A percentile compares a stretch with the other conserved stretches of the same genome.
Evolutionary conservation across 2,888 invertebrate genomes (phyloP).

Genomic region (Mimas tiliae): DNA sequence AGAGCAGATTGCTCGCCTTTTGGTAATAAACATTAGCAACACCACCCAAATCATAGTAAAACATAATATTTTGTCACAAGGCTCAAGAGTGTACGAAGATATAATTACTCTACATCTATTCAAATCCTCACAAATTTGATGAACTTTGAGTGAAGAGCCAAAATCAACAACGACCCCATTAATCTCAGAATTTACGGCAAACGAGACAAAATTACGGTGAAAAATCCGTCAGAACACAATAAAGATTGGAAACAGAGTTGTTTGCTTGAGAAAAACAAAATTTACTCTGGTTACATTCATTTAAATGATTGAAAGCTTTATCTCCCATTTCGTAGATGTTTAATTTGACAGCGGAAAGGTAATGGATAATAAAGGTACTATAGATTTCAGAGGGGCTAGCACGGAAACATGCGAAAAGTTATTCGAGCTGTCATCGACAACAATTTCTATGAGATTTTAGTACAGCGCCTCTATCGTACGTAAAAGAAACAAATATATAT

Average conservation of each 20-base stretch:
- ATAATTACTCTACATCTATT: background rate
- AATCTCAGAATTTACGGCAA: constrained; percentile 1
- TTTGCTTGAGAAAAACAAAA: background rate
- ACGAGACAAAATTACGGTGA: constrained; percentile 7
- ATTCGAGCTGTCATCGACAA: no score
- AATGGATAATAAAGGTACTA: constrained; percentile 6
- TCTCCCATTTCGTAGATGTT: constrained; percentile 4
- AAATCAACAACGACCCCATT: constrained; percentile 9
- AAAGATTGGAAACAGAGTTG: constrained; percentile 11
- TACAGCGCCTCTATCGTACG: no score
- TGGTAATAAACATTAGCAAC: no score
- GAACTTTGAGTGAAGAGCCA: background rate
- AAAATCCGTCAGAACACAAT: constrained; percentile 17
- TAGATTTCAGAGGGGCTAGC: no score
- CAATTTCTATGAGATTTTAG: no score
- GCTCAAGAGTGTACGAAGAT: no score
- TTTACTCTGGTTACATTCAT: constrained; percentile 12
- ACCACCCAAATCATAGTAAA: no score
- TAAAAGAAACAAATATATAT: no score
- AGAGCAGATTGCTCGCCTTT: no score
- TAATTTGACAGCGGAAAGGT: background rate
- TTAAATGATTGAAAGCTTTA: constrained; percentile 18
- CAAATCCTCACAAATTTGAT: background rate
- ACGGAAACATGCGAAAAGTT: no score
- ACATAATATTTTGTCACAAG: no score